A percentile compares a stretch with the other conserved stretches of the same genome.
phyloP scores from a whole-genome alignment of 1,140 invertebrate genomes.

The Saccostrea echinata region DNA sequence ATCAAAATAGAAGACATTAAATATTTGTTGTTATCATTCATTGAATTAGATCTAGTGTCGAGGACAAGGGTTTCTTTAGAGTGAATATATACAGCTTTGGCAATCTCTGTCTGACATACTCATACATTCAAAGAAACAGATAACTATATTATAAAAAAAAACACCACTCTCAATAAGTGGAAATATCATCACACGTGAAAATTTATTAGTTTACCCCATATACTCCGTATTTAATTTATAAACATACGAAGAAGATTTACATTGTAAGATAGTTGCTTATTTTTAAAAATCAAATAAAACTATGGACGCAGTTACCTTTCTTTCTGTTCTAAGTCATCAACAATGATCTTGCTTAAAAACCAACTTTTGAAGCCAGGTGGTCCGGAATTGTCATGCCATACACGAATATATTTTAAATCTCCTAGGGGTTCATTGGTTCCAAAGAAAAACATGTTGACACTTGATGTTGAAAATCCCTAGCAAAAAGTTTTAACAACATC shows the following conservation, averaged over 20 bases:
- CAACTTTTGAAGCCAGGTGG: conserved; percentile 70
- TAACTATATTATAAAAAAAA: background rate
- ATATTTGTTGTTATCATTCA: too few species aligned
- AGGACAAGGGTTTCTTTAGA: too few species aligned
- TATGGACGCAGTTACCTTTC: conserved; percentile 58
- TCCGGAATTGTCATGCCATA: conserved; percentile 79
- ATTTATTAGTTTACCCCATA: background rate
- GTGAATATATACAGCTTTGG: too few species aligned
- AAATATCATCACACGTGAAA: background rate
- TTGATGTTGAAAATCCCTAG: conserved; percentile 68
- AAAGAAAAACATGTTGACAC: conserved; percentile 73
- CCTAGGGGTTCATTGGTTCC: conserved; percentile 70
- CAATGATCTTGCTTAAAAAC: conserved; percentile 73
- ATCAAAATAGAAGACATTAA: too few species aligned
- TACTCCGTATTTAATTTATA: background rate
- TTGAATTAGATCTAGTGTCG: too few species aligned
- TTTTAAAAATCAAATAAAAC: background rate
- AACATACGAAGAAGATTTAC: background rate
- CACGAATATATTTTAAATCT: conserved; percentile 70
- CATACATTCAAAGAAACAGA: background rate
- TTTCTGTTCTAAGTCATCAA: conserved; percentile 75
- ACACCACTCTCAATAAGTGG: background rate
- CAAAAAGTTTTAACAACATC: too few species aligned
- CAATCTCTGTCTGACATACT: too few species aligned
- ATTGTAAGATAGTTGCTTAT: background rate